Evolutionary conservation across 2,113 vertebrate species (phyloP).

Genomic region (Porphyrio hochstetteri): DNA sequence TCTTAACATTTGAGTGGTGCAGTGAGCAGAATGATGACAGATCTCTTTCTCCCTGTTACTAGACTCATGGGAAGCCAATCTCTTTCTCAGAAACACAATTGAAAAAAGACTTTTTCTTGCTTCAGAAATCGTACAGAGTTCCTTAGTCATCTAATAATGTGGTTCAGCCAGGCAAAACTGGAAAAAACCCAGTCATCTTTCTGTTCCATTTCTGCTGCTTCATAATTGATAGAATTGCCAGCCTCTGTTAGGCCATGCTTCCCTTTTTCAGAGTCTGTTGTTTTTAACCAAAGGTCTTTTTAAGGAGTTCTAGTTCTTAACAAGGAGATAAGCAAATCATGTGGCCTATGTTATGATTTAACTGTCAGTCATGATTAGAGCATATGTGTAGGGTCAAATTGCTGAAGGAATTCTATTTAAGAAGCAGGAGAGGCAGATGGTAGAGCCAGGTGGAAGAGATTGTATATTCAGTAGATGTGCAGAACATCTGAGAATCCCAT

Average conservation of each 20-base stretch:
- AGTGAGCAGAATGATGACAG: background rate
- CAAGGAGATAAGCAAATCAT: background rate
- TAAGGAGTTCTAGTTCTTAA: background rate
- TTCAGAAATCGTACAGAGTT: background rate
- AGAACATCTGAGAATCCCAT: background rate
- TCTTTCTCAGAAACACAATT: background rate
- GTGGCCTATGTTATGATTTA: background rate
- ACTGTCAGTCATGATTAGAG: background rate
- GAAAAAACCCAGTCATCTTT: background rate
- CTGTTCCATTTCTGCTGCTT: background rate
- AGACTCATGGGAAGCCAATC: background rate
- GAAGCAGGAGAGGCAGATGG: background rate
- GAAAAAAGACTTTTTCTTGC: background rate
- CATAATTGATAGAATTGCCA: background rate
- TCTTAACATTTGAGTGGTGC: background rate
- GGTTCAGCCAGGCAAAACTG: background rate
- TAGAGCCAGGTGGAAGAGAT: background rate
- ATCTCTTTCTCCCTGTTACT: background rate
- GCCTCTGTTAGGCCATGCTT: background rate
- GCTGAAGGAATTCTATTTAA: background rate
- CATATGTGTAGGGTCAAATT: background rate
- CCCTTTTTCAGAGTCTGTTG: background rate
- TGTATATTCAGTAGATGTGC: background rate
- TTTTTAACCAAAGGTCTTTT: background rate
- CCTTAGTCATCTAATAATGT: background rate